phyloP scores from a whole-genome alignment of 1,140 invertebrate genomes.

The Luehdorfia chinensis region DNA sequence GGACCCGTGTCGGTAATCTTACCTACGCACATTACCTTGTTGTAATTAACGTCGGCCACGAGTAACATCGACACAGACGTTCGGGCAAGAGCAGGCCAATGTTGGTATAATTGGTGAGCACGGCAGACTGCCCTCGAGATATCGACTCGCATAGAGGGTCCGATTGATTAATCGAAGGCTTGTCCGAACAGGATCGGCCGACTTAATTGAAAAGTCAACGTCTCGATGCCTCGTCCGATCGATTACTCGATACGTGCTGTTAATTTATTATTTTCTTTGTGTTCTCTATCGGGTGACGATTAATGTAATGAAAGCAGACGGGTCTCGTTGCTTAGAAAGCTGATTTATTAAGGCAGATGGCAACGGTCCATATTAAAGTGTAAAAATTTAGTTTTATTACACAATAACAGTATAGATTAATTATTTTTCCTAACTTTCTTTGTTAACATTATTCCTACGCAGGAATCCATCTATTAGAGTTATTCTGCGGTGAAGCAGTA shows the following conservation, averaged over 20 bases:
- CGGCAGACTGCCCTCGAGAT: slow-evolving; percentile 29
- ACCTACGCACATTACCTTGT: slow-evolving; percentile 22
- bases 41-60: slow-evolving; percentile 13
- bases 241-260: slow-evolving; percentile 42
- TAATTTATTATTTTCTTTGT: slow-evolving; percentile 50
- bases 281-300: slow-evolving; percentile 29
- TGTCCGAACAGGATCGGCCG: slow-evolving; percentile 48
- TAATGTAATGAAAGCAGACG: slow-evolving; percentile 8
- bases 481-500: too few species aligned
- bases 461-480: too few species aligned
- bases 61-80: slow-evolving; percentile 19
- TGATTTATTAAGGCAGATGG: too few species aligned
- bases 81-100: slow-evolving; percentile 1
- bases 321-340: too few species aligned
- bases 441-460: too few species aligned
- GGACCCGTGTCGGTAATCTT: slow-evolving; percentile 2
- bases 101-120: slow-evolving; percentile 34
- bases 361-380: too few species aligned
- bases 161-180: slow-evolving; percentile 63
- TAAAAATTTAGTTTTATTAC: too few species aligned
- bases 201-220: slow-evolving; percentile 62
- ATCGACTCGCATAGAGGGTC: slow-evolving; percentile 30
- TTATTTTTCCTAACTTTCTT: too few species aligned
- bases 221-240: slow-evolving; percentile 43
- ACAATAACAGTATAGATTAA: too few species aligned